phyloP scores from a whole-genome alignment of 1,140 invertebrate genomes.

The Leptoteleia sp. region DNA sequence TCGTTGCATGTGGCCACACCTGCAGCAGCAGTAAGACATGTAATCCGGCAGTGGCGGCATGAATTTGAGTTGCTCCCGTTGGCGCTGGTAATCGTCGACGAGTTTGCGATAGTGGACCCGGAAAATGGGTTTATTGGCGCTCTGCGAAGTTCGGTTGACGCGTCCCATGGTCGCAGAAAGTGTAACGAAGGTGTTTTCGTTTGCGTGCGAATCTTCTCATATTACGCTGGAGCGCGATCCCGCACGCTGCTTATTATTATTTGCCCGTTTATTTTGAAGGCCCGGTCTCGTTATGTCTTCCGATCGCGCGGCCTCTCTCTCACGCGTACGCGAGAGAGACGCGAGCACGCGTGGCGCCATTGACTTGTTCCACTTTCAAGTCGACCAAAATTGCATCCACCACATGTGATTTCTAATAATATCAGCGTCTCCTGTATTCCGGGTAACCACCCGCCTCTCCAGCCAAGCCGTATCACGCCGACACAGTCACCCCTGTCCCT shows the following conservation, averaged over 20 bases:
- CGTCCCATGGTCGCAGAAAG: constrained; percentile 81
- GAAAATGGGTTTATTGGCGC: constrained; percentile 80
- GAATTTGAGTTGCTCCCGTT: constrained; percentile 77
- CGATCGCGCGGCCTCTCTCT: constrained; percentile 37
- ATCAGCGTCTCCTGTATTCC: neutral
- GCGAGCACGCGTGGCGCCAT: constrained; percentile 46
- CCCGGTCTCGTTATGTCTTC: constrained; percentile 13
- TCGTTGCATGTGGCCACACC: constrained; percentile 84
- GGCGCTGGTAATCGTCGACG: constrained; percentile 81
- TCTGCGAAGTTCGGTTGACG: constrained; percentile 79
- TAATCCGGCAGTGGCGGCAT: constrained; percentile 82
- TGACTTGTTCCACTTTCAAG: constrained; percentile 46
- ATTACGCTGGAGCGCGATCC: constrained; percentile 67
- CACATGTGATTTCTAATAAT: constrained; percentile 40
- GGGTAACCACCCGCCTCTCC: too few relatives aligned
- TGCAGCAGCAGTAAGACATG: constrained; percentile 84
- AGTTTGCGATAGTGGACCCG: constrained; percentile 84
- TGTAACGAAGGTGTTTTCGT: constrained; percentile 76
- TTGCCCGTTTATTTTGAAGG: constrained; percentile 28
- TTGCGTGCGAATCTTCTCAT: constrained; percentile 79
- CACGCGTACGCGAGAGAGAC: constrained; percentile 61
- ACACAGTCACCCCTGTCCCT: too few relatives aligned
- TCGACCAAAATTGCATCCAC: constrained; percentile 23
- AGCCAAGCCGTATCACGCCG: too few relatives aligned
- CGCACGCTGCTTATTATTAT: constrained; percentile 42